Percentiles rank a stretch among this genome's conserved stretches.
phyloP scores from a whole-genome alignment of 2,113 vertebrate genomes.

The Steatornis caripensis region DNA sequence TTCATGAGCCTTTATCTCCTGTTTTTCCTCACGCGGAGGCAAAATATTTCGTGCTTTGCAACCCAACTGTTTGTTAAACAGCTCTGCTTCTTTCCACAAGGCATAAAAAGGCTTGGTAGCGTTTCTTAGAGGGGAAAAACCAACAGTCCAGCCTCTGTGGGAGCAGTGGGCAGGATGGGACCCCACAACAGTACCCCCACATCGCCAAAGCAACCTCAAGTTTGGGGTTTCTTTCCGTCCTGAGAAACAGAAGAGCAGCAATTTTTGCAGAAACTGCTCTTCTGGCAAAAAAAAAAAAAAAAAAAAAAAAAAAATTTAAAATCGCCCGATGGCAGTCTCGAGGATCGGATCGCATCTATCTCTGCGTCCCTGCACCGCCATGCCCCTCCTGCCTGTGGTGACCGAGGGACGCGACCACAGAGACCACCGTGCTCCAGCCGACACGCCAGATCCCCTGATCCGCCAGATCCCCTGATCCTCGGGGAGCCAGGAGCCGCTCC shows the following conservation, averaged over 20 bases:
- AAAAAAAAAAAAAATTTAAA: no score
- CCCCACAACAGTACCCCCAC: fast-evolving
- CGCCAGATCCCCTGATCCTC: constrained; percentile 42
- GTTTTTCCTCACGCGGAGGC: constrained; percentile 15
- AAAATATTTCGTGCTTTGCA: constrained; percentile 39
- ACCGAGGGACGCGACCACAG: background rate
- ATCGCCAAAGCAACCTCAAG: background rate
- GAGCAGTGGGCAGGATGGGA: background rate
- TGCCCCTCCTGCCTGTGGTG: background rate
- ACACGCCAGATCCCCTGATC: constrained; percentile 34
- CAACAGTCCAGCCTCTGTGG: fast-evolving
- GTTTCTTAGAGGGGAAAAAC: background rate
- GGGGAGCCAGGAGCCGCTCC: constrained; percentile 4
- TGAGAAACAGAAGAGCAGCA: background rate
- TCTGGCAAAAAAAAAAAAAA: background rate
- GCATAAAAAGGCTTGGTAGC: no score
- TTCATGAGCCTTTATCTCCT: constrained; percentile 50
- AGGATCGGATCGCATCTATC: no score
- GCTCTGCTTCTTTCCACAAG: background rate
- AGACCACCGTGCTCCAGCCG: background rate
- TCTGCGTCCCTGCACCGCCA: background rate
- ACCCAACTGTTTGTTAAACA: constrained; percentile 24
- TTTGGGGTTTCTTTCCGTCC: background rate
- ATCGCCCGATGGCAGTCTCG: no score
- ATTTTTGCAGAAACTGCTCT: background rate